Evolutionary conservation across 2,888 invertebrate species (phyloP).

Genomic region (Scaeva pyrastri): DNA sequence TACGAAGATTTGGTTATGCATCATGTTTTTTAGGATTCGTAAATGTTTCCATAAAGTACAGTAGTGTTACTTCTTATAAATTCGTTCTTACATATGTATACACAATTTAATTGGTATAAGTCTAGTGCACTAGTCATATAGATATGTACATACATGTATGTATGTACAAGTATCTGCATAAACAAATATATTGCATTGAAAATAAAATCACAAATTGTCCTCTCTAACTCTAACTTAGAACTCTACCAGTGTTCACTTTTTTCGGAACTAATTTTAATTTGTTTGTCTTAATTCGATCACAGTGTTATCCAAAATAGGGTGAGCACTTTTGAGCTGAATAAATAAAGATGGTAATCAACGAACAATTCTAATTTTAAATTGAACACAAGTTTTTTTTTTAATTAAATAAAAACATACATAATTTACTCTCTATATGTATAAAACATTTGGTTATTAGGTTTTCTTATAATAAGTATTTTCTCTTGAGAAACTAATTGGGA

Average conservation of each 20-base stretch:
- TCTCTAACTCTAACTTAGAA: slow-evolving; percentile 1
- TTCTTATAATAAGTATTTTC: slow-evolving; percentile 19
- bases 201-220: slow-evolving; percentile 60
- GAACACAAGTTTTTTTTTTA: not conserved
- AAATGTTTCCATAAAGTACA: no score
- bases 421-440: slow-evolving; percentile 36
- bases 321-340: slow-evolving; percentile 42
- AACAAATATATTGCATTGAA: not conserved
- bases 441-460: slow-evolving; percentile 55
- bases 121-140: no score
- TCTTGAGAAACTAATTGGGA: slow-evolving; percentile 43
- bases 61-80: no score
- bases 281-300: slow-evolving; percentile 28
- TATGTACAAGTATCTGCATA: not conserved
- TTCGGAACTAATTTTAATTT: slow-evolving; percentile 32
- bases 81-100: no score
- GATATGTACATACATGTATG: no score
- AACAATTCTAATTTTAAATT: not conserved
- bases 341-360: not conserved
- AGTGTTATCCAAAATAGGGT: slow-evolving; percentile 25
- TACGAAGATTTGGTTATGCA: no score
- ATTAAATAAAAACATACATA: not conserved
- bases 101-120: no score
- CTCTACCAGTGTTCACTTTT: not conserved
- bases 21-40: no score